Conservation (phyloP, 1,140 invertebrate genomes). For the Apis florea region DNA sequence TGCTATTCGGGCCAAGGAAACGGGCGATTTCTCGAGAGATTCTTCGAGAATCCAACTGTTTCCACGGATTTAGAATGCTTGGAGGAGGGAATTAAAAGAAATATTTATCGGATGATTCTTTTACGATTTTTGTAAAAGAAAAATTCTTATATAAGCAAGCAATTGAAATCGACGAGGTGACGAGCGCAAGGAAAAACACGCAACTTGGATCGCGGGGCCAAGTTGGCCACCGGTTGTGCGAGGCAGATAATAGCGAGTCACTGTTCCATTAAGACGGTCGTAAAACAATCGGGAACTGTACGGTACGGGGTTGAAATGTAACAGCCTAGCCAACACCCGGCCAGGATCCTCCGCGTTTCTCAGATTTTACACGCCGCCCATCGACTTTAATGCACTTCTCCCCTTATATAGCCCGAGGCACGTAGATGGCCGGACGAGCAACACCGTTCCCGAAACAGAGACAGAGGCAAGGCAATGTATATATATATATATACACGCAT, state of each 20-base stretch:
- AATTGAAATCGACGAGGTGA: neutral
- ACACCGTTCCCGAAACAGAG: neutral
- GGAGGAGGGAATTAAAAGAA: no score
- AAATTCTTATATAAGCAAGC: no score
- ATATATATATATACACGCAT: no score
- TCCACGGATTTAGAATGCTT: no score
- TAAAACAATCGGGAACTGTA: constrained; percentile 30
- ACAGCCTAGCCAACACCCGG: neutral
- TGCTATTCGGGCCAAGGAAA: no score
- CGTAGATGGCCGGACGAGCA: neutral
- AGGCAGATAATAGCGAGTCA: neutral
- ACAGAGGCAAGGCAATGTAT: neutral
- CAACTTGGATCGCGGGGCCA: neutral
- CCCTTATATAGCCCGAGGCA: neutral
- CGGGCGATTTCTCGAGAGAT: no score
- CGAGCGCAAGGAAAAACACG: neutral
- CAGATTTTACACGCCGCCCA: constrained; percentile 19
- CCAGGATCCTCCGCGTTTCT: constrained; percentile 27
- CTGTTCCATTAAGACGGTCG: neutral
- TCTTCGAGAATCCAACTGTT: no score
- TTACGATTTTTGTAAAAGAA: no score
- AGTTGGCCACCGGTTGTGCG: neutral
- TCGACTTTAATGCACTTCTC: constrained; percentile 31
- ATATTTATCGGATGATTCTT: no score
- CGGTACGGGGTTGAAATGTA: constrained; percentile 24